Conservation (phyloP, 2,888 invertebrate genomes). For the Drosophila cognata region DNA sequence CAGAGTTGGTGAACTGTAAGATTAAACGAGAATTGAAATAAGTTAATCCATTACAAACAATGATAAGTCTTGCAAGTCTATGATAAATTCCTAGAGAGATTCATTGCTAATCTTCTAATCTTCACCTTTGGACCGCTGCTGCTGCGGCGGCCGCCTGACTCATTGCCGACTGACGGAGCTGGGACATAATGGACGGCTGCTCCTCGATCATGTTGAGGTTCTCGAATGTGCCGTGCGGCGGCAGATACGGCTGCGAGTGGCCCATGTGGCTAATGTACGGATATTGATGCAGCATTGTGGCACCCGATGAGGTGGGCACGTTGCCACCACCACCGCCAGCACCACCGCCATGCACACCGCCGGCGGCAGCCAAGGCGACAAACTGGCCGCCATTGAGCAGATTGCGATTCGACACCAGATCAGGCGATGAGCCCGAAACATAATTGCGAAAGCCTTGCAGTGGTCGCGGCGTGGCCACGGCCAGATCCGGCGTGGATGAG, state of each 20-base stretch:
- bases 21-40: background rate
- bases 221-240: conserved; percentile 90
- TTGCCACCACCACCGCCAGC: conserved; percentile 81
- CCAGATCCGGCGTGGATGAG: conserved; percentile 93
- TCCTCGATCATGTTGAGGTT: conserved; percentile 88
- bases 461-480: conserved; percentile 88
- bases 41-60: background rate
- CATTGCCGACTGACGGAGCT: conserved; percentile 79
- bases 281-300: conserved; percentile 80
- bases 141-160: conserved; percentile 72
- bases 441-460: conserved; percentile 85
- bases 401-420: conserved; percentile 90
- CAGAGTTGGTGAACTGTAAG: conserved; percentile 82
- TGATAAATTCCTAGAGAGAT: background rate
- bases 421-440: conserved; percentile 91
- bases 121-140: conserved; percentile 69
- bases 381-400: conserved; percentile 85
- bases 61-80: background rate
- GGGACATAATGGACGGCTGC: conserved; percentile 84
- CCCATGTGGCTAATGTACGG: conserved; percentile 83
- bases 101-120: background rate
- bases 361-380: conserved; percentile 59
- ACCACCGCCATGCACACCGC: conserved; percentile 78
- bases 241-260: conserved; percentile 84
- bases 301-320: conserved; percentile 72